These are phyloP conservation scores for Poliocrania exsul DNA, from an alignment of 2,797 vertebrate genomes.

Conservation along the genomic window DNA sequence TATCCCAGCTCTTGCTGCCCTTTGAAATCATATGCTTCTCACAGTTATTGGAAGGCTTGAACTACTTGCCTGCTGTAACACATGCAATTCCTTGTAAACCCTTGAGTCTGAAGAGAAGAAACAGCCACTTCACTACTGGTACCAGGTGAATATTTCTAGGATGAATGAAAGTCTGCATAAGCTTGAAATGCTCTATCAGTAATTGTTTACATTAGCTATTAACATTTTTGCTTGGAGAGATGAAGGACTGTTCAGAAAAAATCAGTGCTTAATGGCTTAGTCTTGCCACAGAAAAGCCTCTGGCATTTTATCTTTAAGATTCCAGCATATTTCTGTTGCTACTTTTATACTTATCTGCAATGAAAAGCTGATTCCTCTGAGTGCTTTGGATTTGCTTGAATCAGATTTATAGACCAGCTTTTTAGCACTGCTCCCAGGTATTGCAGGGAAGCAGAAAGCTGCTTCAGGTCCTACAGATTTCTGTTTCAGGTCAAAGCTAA, in stretches of 20 bases:
- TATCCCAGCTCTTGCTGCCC: neutral
- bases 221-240: neutral
- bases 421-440: slow-evolving; percentile 31
- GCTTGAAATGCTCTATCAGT: neutral
- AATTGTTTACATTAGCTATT: slow-evolving; percentile 36
- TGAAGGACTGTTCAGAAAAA: slow-evolving; percentile 14
- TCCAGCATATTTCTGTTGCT: slow-evolving; percentile 32
- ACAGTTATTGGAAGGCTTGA: neutral
- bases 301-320: slow-evolving; percentile 59
- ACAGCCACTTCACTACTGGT: neutral
- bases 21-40: neutral
- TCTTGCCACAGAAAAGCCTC: slow-evolving; percentile 36
- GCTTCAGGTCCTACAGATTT: neutral
- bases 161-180: neutral
- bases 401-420: slow-evolving; percentile 58
- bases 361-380: slow-evolving; percentile 55
- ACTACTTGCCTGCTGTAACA: neutral
- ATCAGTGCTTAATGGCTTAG: slow-evolving; percentile 13
- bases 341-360: slow-evolving; percentile 65
- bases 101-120: neutral
- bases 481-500: slow-evolving; percentile 9
- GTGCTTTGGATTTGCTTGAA: slow-evolving; percentile 56
- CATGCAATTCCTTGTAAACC: neutral
- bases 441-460: slow-evolving; percentile 35
- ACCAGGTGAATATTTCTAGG: neutral